Percentiles rank a stretch among this genome's conserved stretches.
phyloP scores from a whole-genome alignment of 2,888 invertebrate genomes.

The Nomada goodeniana region DNA sequence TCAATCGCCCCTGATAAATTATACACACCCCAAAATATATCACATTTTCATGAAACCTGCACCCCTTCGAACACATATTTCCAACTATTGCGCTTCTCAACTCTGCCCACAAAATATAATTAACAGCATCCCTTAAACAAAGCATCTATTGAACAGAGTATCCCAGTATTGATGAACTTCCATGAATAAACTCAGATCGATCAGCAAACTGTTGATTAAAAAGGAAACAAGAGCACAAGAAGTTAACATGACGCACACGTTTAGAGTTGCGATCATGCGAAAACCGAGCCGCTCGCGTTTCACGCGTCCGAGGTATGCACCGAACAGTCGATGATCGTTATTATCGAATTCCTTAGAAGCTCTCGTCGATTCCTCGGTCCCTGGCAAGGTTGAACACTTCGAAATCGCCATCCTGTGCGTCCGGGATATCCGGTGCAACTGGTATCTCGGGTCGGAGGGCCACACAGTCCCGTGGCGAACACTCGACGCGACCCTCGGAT shows the following conservation, averaged over 20 bases:
- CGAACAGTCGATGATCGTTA: constrained; percentile 37
- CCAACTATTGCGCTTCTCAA: too few relatives aligned
- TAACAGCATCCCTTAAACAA: background rate
- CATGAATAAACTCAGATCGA: too few relatives aligned
- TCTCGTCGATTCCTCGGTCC: constrained; percentile 78
- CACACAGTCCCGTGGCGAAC: constrained; percentile 81
- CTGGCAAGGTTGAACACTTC: constrained; percentile 78
- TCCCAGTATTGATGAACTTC: background rate
- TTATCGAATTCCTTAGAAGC: constrained; percentile 72
- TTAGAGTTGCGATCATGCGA: constrained; percentile 16
- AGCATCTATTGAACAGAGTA: background rate
- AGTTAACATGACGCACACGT: background rate
- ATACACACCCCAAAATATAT: constrained; percentile 3
- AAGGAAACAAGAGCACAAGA: background rate
- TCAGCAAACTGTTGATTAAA: background rate
- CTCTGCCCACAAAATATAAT: too few relatives aligned
- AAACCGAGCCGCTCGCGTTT: constrained; percentile 26
- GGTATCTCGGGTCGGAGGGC: constrained; percentile 77
- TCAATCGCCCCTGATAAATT: background rate
- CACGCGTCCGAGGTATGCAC: constrained; percentile 21
- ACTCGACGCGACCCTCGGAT: constrained; percentile 84
- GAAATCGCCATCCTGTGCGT: constrained; percentile 74
- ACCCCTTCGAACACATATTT: background rate
- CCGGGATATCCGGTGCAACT: constrained; percentile 73
- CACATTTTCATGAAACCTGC: background rate